Conservation (phyloP, 2,797 vertebrate genomes). For the Sebastes nivosus region DNA sequence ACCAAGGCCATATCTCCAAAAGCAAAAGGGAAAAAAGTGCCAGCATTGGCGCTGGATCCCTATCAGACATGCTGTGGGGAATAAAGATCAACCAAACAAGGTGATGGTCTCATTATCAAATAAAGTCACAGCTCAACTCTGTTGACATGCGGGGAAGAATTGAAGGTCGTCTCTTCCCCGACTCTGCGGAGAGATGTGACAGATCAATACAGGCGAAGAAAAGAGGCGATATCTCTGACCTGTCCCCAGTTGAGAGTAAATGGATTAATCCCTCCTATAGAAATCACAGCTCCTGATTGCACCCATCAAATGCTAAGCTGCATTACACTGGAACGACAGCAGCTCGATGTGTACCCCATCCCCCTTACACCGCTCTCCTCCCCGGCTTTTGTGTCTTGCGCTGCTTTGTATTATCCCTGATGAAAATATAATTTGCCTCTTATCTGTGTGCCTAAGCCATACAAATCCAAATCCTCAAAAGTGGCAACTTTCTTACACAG, state of each 20-base stretch:
- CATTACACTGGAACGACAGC: conserved; percentile 96
- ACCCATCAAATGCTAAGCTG: conserved; percentile 94
- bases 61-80: conserved; percentile 55
- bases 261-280: conserved; percentile 97
- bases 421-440: conserved; percentile 99
- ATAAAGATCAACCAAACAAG: conserved; percentile 75
- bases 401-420: conserved; percentile 94
- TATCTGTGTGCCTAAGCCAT: conserved; percentile 95
- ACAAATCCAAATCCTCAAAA: conserved; percentile 98
- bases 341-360: conserved; percentile 90
- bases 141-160: conserved; percentile 72
- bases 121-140: conserved; percentile 78
- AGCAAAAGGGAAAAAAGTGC: conserved; percentile 42
- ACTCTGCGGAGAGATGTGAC: conserved; percentile 87
- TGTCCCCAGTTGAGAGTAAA: conserved; percentile 90
- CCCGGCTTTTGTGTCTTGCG: conserved; percentile 89
- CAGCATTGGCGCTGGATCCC: conserved; percentile 41
- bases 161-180: conserved; percentile 84
- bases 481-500: conserved; percentile 95
- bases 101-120: conserved; percentile 82
- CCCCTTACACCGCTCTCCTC: conserved; percentile 83
- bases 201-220: conserved; percentile 89
- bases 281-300: conserved; percentile 95
- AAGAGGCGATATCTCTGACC: conserved; percentile 86
- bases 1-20: conserved; percentile 20